Conservation (phyloP, 2,797 vertebrate species). For the Myotis daubentonii region DNA sequence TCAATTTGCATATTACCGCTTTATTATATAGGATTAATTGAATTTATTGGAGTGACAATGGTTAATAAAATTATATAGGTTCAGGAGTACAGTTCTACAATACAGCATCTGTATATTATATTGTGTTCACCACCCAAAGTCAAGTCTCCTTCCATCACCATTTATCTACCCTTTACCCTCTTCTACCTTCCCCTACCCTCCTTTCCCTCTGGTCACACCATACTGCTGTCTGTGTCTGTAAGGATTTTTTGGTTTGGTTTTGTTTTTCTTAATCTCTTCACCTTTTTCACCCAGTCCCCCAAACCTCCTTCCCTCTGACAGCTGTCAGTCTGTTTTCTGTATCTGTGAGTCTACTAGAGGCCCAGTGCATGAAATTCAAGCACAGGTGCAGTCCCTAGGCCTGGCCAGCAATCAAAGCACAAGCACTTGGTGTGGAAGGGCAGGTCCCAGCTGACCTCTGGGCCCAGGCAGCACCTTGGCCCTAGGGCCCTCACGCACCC, state of each 20-base stretch:
- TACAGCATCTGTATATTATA: neutral
- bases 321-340: neutral
- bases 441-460: too few relatives aligned
- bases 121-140: neutral
- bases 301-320: neutral
- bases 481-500: too few relatives aligned
- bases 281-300: neutral
- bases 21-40: neutral
- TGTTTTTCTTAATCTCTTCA: neutral
- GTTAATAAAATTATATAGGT: neutral
- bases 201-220: neutral
- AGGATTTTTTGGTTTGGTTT: neutral
- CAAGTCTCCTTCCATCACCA: neutral
- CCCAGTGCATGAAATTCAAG: too few relatives aligned
- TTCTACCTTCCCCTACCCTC: neutral
- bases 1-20: too few relatives aligned
- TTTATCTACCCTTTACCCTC: neutral
- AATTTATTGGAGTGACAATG: neutral
- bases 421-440: too few relatives aligned
- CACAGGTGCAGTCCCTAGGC: too few relatives aligned
- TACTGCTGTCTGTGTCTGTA: neutral
- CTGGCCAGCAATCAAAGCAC: too few relatives aligned
- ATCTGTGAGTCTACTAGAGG: neutral
- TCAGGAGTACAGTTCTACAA: neutral
- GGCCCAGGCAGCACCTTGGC: too few relatives aligned